Percentiles rank a stretch among this genome's conserved stretches.
These are phyloP conservation scores for Eurois occulta DNA, from an alignment of 2,888 invertebrate species.

Conservation along the genomic window DNA sequence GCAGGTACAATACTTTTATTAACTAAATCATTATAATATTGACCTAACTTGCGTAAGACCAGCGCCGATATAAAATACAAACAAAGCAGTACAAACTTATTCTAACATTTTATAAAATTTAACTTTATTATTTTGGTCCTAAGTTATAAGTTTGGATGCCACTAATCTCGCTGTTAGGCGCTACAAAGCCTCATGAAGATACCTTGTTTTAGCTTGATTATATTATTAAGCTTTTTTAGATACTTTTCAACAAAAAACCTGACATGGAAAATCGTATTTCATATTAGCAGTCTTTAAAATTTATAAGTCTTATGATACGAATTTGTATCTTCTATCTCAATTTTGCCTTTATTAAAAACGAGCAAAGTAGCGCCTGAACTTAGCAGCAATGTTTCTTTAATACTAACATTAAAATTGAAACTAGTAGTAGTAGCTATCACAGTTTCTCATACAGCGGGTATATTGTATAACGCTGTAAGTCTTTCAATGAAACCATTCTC, in stretches of 20 bases:
- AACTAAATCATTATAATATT: constrained; percentile 4
- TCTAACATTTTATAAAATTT: constrained; percentile 34
- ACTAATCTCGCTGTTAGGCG: constrained; percentile 39
- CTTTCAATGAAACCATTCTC: constrained; percentile 83
- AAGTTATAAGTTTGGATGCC: constrained; percentile 44
- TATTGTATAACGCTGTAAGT: constrained; percentile 83
- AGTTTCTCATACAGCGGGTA: constrained; percentile 78
- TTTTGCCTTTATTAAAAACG: constrained; percentile 15
- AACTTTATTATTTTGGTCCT: constrained; percentile 52
- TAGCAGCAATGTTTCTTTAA: constrained; percentile 1
- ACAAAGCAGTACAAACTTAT: constrained; percentile 52
- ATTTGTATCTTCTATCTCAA: constrained; percentile 20
- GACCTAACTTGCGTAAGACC: constrained; percentile 24
- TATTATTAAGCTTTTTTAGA: not conserved
- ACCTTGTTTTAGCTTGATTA: not conserved
- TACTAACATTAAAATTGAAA: constrained; percentile 40
- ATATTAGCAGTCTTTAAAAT: constrained; percentile 45
- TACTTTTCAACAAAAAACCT: constrained; percentile 9
- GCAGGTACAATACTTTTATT: constrained; percentile 19
- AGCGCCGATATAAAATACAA: constrained; percentile 57
- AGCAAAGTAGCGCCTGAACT: constrained; percentile 52
- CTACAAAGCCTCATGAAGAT: constrained; percentile 34
- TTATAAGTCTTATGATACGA: constrained; percentile 40
- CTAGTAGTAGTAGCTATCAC: constrained; percentile 59
- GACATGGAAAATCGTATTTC: constrained; percentile 52